Conservation (phyloP, 2,113 vertebrate species). For the Aphelocoma coerulescens region DNA sequence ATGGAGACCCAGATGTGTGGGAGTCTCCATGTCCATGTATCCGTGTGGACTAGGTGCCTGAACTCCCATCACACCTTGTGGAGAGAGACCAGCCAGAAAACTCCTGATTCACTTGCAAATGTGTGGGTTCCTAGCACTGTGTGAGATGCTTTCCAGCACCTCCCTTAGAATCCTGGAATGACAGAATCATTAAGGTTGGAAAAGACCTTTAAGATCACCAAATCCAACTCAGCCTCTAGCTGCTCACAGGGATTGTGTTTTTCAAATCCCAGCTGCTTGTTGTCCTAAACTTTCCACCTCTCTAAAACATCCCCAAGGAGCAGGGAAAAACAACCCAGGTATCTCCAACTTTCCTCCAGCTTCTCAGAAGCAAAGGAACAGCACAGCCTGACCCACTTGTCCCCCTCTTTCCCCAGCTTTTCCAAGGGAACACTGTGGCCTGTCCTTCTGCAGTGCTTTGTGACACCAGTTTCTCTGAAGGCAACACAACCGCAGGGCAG, state of each 20-base stretch:
- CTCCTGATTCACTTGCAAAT: neutral
- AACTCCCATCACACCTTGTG: neutral
- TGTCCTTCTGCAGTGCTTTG: neutral
- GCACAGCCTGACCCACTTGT: neutral
- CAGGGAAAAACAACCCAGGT: neutral
- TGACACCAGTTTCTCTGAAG: constrained; percentile 17
- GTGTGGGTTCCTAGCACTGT: neutral
- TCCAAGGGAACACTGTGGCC: neutral
- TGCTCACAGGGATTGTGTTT: neutral
- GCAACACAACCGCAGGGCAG: constrained; percentile 48
- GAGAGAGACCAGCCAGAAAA: neutral
- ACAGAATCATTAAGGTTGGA: neutral
- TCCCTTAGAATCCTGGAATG: neutral
- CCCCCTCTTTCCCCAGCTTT: neutral
- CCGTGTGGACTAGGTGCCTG: neutral
- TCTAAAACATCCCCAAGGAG: neutral
- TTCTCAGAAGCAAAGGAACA: neutral
- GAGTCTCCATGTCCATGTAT: neutral
- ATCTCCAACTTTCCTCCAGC: neutral
- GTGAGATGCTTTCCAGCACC: neutral
- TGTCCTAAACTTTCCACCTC: neutral
- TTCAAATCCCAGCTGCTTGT: neutral
- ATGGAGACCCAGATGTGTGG: neutral
- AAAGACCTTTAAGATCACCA: neutral
- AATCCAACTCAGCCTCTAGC: neutral